Evolutionary conservation across 2,797 vertebrate species (phyloP), one percentile per base, ranked within the genome.

Genomic region (Nyctalus aviator): DNA sequence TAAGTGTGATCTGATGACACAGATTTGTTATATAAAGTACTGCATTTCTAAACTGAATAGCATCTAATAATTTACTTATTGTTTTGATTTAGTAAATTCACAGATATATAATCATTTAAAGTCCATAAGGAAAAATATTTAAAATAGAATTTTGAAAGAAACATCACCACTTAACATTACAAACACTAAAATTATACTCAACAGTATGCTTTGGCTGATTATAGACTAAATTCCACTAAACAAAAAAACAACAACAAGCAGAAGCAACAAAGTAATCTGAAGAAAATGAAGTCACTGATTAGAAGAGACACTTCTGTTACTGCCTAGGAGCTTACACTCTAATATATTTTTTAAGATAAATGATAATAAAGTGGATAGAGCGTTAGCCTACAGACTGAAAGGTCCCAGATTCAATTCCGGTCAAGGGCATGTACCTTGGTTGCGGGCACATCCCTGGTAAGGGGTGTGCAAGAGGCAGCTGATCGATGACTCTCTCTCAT

Each of bases 221-320:
- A n/a, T n/a, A 88, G 72, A 82, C 41, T 88, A 88, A 81, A 92
- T 93, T 84, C 8, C 18, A 77, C 30, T 88, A 15, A 79, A 81
- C 46, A 91, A 72, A 87, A 88, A 69, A 62, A 77, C 37, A 41
- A 5, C 37, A 96, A 86, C 18, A 81, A 73, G 59, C 18, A 81
- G 75, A 91, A 85, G 6, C 41, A 76, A 82, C 50, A 72, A 81
- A 87, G 53, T 32, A 83, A 11, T 30, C 64, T 90, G 50, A 75
- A 71, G 46, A 89, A 78, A 57, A 95, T n/a, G n/a, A 64, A 93
- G 14, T 72, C 35, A 85, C 1, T 77, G 44, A 88, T 78, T 14
- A 93, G 27, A 85, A 83, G 37, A 93, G 11, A 69, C 23, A 50
- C n/a, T 32, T 75, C 32, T 81, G 15, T 62, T 93, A 69, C 64